These are phyloP conservation scores for Trogon melanurus DNA, from an alignment of 2,113 vertebrate species.

Conservation along the genomic window DNA sequence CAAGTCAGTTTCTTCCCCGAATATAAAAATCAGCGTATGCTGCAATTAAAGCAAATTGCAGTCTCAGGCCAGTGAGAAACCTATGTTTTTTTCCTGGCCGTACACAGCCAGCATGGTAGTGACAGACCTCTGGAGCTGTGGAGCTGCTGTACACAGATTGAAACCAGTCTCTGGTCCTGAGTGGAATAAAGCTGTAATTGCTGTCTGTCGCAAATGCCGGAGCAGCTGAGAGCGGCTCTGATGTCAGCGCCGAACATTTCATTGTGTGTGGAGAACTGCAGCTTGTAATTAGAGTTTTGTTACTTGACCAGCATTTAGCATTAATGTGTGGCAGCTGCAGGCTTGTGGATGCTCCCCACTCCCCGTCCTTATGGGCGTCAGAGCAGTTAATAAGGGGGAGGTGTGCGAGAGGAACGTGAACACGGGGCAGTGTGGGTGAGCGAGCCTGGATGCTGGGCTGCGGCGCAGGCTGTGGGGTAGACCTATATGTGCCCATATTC, in stretches of 20 bases:
- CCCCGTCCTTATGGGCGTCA: background rate
- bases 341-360: background rate
- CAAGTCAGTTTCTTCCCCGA: background rate
- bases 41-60: background rate
- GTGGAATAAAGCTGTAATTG: background rate
- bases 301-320: conserved; percentile 43
- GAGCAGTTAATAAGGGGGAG: conserved; percentile 31
- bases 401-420: background rate
- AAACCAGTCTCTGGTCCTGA: background rate
- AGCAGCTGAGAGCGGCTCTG: background rate
- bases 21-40: fast-evolving
- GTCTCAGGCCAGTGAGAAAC: background rate
- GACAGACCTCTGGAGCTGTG: background rate
- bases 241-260: background rate
- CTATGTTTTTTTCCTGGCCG: background rate
- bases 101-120: background rate
- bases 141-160: background rate
- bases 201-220: background rate
- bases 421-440: background rate
- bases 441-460: background rate
- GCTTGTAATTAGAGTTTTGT: conserved; percentile 56
- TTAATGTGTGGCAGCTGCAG: conserved; percentile 51
- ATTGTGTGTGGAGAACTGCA: background rate
- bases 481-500: background rate
- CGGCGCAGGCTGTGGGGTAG: background rate